These are phyloP conservation scores for Euplexia lucipara DNA, from an alignment of 2,888 invertebrate genomes.

Conservation along the genomic window DNA sequence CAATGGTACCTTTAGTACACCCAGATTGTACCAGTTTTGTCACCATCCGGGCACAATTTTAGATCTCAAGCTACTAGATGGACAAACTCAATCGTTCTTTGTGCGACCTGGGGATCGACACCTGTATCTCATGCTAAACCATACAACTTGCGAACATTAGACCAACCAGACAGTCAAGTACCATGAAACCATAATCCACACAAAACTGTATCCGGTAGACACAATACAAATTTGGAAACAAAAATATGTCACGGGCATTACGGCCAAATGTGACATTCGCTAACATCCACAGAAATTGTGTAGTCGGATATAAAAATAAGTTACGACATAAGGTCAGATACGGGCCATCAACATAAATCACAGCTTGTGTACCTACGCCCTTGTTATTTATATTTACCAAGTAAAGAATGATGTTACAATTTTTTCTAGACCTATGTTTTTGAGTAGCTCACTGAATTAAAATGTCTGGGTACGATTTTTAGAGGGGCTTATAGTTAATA, in stretches of 20 bases:
- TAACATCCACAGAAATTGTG: constrained; percentile 64
- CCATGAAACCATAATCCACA: constrained; percentile 24
- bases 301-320: constrained; percentile 70
- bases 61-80: too few species aligned
- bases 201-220: constrained; percentile 22
- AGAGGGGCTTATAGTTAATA: too few species aligned
- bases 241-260: constrained; percentile 56
- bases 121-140: too few species aligned
- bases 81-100: too few species aligned
- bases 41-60: too few species aligned
- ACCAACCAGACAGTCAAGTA: too few species aligned
- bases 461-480: not conserved
- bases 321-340: constrained; percentile 69
- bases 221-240: constrained; percentile 51
- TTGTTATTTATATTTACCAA: constrained; percentile 68
- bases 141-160: too few species aligned
- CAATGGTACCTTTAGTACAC: too few species aligned
- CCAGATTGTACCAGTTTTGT: too few species aligned
- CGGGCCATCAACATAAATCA: constrained; percentile 72
- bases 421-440: constrained; percentile 16
- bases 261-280: constrained; percentile 58
- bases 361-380: constrained; percentile 64
- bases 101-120: too few species aligned
- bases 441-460: not conserved
- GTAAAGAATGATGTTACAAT: constrained; percentile 52